These are phyloP conservation scores for Phymastichus coffea DNA, from an alignment of 1,140 invertebrate species.

Conservation along the genomic window DNA sequence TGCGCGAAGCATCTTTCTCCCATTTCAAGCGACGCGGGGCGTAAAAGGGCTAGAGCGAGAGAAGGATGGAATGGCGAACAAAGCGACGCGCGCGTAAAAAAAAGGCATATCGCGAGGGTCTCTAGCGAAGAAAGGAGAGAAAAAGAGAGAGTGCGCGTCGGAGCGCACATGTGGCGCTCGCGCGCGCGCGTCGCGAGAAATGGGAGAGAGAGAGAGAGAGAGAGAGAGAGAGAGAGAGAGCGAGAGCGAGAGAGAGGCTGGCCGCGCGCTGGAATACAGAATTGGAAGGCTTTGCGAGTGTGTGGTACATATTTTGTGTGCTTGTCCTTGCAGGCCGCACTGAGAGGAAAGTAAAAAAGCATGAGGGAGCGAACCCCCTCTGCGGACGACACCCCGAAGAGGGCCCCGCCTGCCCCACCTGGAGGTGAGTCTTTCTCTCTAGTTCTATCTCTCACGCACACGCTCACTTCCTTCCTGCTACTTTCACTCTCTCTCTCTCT, in stretches of 20 bases:
- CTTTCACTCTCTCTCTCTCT: background rate
- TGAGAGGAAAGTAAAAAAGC: no score
- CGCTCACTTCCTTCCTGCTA: no score
- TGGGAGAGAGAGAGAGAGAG: background rate
- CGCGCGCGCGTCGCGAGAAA: background rate
- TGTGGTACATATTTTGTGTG: no score
- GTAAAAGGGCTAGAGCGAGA: no score
- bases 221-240: background rate
- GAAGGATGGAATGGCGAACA: no score
- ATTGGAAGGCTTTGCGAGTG: background rate
- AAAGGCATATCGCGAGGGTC: no score
- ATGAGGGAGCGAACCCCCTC: slow-evolving; percentile 57
- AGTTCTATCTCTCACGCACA: slow-evolving; percentile 7
- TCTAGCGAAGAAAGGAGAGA: no score
- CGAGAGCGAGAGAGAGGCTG: background rate
- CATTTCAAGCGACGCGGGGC: no score
- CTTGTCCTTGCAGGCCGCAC: background rate
- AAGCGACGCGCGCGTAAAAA: no score
- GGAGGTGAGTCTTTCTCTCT: slow-evolving; percentile 46
- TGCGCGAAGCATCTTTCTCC: no score
- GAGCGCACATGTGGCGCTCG: no score
- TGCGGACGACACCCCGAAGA: slow-evolving; percentile 54
- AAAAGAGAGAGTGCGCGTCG: no score
- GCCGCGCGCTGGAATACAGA: background rate
- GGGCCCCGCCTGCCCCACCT: slow-evolving; percentile 52